Evolutionary conservation across 1,140 invertebrate species (phyloP).

Genomic region (Drosophila kanapiae): DNA sequence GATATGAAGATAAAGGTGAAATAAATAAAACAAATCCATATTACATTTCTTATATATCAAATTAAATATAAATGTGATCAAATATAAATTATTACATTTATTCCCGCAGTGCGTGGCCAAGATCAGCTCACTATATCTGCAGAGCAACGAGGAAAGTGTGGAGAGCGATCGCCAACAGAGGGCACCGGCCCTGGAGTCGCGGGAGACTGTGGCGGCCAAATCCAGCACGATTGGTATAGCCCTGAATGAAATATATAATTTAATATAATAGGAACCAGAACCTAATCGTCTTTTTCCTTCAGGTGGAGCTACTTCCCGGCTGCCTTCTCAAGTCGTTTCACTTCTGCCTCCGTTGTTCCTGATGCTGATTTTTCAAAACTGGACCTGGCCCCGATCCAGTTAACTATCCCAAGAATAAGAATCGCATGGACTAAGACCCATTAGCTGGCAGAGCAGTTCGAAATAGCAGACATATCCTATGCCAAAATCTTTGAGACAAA

Average conservation of each 20-base stretch:
- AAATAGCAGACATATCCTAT: slow-evolving; percentile 76
- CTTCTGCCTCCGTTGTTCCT: slow-evolving; percentile 54
- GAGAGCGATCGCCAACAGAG: slow-evolving; percentile 89
- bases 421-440: slow-evolving; percentile 9
- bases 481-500: slow-evolving; percentile 79
- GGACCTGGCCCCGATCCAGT: slow-evolving; percentile 57
- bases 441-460: slow-evolving; percentile 18
- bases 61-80: too few relatives aligned
- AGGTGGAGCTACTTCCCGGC: slow-evolving; percentile 49
- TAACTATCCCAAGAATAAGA: slow-evolving; percentile 50
- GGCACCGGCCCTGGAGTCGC: slow-evolving; percentile 88
- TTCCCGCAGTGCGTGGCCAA: slow-evolving; percentile 91
- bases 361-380: slow-evolving; percentile 29
- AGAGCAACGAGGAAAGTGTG: slow-evolving; percentile 93
- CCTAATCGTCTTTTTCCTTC: slow-evolving; percentile 7
- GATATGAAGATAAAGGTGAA: slow-evolving; percentile 93
- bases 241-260: background rate
- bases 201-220: slow-evolving; percentile 86
- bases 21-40: too few relatives aligned
- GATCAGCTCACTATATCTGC: slow-evolving; percentile 93
- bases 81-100: background rate
- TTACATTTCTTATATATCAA: too few relatives aligned
- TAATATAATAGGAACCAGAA: background rate
- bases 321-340: slow-evolving; percentile 46
- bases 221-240: slow-evolving; percentile 86